These are phyloP conservation scores for Masticophis lateralis DNA, from an alignment of 2,797 vertebrate genomes.

Conservation along the genomic window DNA sequence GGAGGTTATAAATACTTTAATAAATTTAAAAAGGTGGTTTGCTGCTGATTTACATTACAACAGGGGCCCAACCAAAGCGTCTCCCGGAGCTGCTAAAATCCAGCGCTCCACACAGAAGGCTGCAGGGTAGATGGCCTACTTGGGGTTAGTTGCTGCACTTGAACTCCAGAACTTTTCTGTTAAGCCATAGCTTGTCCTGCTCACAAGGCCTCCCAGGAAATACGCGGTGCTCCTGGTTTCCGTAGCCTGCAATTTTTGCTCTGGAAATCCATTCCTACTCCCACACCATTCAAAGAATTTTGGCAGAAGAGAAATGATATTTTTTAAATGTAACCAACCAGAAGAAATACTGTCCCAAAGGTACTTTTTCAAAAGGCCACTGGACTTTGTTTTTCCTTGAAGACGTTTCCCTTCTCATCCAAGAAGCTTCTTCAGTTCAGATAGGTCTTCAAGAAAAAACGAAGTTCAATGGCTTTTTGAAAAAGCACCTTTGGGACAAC, in stretches of 20 bases:
- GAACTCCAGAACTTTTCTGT: background rate
- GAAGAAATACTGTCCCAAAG: background rate
- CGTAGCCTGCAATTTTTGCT: too few relatives aligned
- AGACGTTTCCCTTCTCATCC: background rate
- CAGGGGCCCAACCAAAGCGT: background rate
- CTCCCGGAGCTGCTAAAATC: background rate
- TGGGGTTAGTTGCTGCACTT: background rate
- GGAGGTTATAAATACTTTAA: background rate
- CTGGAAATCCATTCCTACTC: too few relatives aligned
- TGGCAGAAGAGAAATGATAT: background rate
- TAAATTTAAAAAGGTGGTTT: background rate
- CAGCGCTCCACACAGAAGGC: background rate
- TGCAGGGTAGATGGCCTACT: background rate
- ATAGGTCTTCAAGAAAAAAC: background rate
- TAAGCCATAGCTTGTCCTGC: background rate
- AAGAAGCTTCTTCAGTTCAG: background rate
- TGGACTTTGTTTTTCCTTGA: background rate
- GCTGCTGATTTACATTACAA: background rate
- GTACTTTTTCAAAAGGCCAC: too few relatives aligned
- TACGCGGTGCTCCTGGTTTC: too few relatives aligned
- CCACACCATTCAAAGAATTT: too few relatives aligned
- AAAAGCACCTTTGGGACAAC: background rate
- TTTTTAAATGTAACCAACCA: background rate
- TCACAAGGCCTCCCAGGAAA: background rate
- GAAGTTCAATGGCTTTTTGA: background rate